Evolutionary conservation across 2,888 invertebrate genomes (phyloP).

Genomic region (Xanthostigma xanthostigma): DNA sequence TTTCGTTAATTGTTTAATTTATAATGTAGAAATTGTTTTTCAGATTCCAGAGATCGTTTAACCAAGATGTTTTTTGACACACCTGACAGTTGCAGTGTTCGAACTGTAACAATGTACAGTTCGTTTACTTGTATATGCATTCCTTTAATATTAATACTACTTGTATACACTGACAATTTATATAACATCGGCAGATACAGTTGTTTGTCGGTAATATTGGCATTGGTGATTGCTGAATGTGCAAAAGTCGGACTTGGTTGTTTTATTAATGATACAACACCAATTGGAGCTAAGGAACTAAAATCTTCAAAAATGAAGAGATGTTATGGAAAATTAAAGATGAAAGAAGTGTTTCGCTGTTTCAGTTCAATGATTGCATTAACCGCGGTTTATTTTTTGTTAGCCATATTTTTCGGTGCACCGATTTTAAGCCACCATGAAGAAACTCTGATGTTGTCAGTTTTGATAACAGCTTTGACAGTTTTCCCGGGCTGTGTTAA

Average conservation of each 20-base stretch:
- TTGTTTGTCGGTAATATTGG: slow-evolving; percentile 25
- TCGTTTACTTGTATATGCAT: slow-evolving; percentile 46
- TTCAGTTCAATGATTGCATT: slow-evolving; percentile 30
- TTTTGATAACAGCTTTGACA: slow-evolving; percentile 43
- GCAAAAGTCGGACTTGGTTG: slow-evolving; percentile 30
- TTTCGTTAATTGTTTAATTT: no score
- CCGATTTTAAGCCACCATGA: slow-evolving; percentile 45
- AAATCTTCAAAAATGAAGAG: slow-evolving; percentile 21
- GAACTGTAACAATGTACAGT: slow-evolving; percentile 30
- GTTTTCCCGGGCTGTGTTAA: slow-evolving; percentile 46
- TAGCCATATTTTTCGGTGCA: slow-evolving; percentile 53
- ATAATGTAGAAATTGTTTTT: no score
- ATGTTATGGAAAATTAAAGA: slow-evolving; percentile 27
- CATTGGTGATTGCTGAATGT: slow-evolving; percentile 33
- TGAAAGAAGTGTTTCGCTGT: slow-evolving; percentile 36
- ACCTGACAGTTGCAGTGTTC: slow-evolving; percentile 2
- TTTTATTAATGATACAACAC: slow-evolving; percentile 17
- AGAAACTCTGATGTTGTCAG: slow-evolving; percentile 50
- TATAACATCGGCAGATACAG: slow-evolving; percentile 43
- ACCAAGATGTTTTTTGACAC: slow-evolving; percentile 4
- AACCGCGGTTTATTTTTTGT: slow-evolving; percentile 37
- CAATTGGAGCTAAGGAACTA: slow-evolving; percentile 3
- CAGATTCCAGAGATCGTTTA: background rate
- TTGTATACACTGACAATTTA: slow-evolving; percentile 39
- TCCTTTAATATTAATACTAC: slow-evolving; percentile 37